Base-by-base conservation (phyloP, 2,113 vertebrate species). In the Petrocephalus zakoni region DNA sequence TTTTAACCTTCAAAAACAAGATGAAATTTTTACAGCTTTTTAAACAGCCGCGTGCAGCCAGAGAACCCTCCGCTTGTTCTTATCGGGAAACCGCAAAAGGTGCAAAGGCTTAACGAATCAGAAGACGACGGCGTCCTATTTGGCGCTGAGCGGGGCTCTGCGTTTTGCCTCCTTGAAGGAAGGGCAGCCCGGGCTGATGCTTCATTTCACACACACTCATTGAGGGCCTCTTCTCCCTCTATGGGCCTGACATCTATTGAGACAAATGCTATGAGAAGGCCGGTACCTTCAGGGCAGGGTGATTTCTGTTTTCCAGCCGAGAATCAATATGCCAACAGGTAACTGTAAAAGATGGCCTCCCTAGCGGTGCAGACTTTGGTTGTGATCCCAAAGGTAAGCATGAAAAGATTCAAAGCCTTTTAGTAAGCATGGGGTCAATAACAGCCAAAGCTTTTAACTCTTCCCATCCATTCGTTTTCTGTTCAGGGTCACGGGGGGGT, bases 321-420 rank as follows among this genome's bases (percentile, higher is more conserved):
- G 93, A 94, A 94, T 93, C 95, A 94, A 95, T 92, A 92, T 90
- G 93, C 93, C 94, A 93, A 61, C 61, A 88, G 88, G 91, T 95
- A 95, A 95, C 91, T 93, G 93, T 91, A 95, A 96, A 58, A 86
- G 92, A 96, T 92, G 90, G 89, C 91, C 37, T 89, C 81, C 87
- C 89, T 86, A 88, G 87, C 89, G 90, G 89, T 91, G 82, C 72
- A 89, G 90, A 89, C 90, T 53, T 89, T 88, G 90, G 88, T 86
- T 61, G 83, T 88, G 87, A 87, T 92, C 89, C 86, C 89, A 90
- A 91, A 89, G 87, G 90, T 83, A 72, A 87, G 53, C 37, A 17
- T 83, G 52, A 83, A 52, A 89, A 91, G 87, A 92, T 78, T 88
- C 82, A 85, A 89, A 88, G 22, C 49, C 81, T 47, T 83, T 49